Percentiles rank a stretch among this genome's conserved stretches.
These are phyloP conservation scores for Psammodynastes pulverulentus DNA, from an alignment of 2,113 vertebrate genomes.

Conservation along the genomic window DNA sequence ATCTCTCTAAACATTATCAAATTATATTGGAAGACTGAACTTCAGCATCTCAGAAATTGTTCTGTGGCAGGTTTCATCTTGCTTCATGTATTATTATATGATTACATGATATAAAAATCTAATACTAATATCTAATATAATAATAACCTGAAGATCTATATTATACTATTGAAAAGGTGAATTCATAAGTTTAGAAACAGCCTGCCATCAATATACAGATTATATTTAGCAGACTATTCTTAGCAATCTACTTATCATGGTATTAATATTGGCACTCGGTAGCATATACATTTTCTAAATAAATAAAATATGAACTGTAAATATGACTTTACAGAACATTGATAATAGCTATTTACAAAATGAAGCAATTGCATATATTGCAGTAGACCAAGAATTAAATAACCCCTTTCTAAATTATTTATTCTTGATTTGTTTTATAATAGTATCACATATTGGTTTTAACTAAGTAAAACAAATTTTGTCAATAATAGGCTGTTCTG, in stretches of 20 bases:
- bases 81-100: neutral
- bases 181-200: neutral
- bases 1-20: neutral
- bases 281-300: neutral
- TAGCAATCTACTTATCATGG: neutral
- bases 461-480: neutral
- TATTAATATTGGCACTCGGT: neutral
- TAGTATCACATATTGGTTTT: neutral
- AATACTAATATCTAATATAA: neutral
- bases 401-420: neutral
- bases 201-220: neutral
- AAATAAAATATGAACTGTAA: neutral
- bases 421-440: neutral
- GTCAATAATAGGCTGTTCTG: neutral
- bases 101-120: neutral
- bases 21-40: neutral
- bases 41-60: neutral
- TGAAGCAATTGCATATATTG: neutral
- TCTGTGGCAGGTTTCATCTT: neutral
- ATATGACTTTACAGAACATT: neutral
- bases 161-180: neutral
- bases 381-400: neutral
- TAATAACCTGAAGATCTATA: neutral
- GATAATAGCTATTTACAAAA: neutral
- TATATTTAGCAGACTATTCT: neutral